Percentiles rank a stretch among this genome's conserved stretches.
These are phyloP conservation scores for Hypothenemus hampei DNA, from an alignment of 1,140 invertebrate species.

Conservation along the genomic window DNA sequence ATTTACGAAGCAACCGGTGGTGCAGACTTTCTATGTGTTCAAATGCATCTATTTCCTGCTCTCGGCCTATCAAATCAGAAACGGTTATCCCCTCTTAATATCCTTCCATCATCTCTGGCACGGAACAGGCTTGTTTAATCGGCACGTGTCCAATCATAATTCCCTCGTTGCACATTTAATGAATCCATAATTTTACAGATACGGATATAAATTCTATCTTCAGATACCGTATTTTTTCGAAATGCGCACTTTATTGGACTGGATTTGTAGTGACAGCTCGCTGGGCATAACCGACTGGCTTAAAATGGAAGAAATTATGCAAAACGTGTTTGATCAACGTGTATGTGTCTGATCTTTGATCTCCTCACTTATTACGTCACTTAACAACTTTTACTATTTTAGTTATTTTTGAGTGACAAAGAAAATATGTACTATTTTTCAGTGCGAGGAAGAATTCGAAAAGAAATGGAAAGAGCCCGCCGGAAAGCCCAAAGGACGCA, in stretches of 20 bases:
- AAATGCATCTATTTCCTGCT: slow-evolving; percentile 22
- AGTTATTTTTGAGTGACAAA: background rate
- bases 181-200: slow-evolving; percentile 10
- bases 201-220: slow-evolving; percentile 13
- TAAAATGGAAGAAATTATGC: slow-evolving; percentile 22
- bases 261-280: slow-evolving; percentile 19
- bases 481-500: background rate
- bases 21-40: slow-evolving; percentile 17
- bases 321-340: slow-evolving; percentile 16
- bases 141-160: slow-evolving; percentile 3
- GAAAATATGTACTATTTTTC: no score
- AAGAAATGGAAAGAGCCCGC: background rate
- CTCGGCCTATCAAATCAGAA: slow-evolving; percentile 25
- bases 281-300: slow-evolving; percentile 18
- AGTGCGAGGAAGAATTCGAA: slow-evolving; percentile 13
- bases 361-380: background rate
- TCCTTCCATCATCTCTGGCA: slow-evolving; percentile 13
- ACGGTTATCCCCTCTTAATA: slow-evolving; percentile 16
- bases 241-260: slow-evolving; percentile 15
- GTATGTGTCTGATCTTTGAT: background rate
- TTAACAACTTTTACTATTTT: background rate
- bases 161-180: background rate
- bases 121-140: background rate
- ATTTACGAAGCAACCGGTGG: background rate
- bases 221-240: slow-evolving; percentile 19